Evolutionary conservation across 2,888 invertebrate genomes (phyloP).

Genomic region (Eupithecia subfuscata): DNA sequence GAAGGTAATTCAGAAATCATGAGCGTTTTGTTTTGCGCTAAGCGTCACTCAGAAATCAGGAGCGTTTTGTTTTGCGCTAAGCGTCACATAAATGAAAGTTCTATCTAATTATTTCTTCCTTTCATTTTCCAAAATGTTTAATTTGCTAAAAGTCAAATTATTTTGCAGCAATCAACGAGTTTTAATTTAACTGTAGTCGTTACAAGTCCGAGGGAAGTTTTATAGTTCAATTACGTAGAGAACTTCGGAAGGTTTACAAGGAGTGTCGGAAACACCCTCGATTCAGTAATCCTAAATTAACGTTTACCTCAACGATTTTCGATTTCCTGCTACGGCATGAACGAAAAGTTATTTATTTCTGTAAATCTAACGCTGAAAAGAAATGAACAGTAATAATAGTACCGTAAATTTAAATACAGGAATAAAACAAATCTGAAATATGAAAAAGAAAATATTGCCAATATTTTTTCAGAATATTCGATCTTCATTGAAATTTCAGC

Average conservation of each 20-base stretch:
- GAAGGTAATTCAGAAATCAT: background rate
- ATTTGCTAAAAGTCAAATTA: constrained; percentile 36
- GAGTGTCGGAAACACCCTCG: constrained; percentile 27
- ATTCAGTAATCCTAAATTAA: constrained; percentile 11
- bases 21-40: background rate
- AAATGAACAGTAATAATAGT: background rate
- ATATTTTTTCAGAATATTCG: background rate
- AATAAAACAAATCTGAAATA: background rate
- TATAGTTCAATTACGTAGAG: constrained; percentile 43
- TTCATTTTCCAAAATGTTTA: background rate
- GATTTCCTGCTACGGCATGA: background rate
- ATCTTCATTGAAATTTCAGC: background rate
- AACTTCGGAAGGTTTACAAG: constrained; percentile 36
- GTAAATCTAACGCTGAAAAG: background rate
- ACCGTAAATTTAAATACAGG: background rate
- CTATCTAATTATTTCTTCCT: background rate
- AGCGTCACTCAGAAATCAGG: background rate
- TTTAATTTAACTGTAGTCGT: constrained; percentile 41
- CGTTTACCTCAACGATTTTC: background rate
- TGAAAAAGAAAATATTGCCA: background rate
- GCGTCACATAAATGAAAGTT: background rate
- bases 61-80: background rate
- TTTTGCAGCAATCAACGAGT: constrained; percentile 38
- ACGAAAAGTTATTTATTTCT: background rate
- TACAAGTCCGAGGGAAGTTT: constrained; percentile 41